Conservation (phyloP, 2,113 vertebrate species). For the Phylloscopus whistleri region DNA sequence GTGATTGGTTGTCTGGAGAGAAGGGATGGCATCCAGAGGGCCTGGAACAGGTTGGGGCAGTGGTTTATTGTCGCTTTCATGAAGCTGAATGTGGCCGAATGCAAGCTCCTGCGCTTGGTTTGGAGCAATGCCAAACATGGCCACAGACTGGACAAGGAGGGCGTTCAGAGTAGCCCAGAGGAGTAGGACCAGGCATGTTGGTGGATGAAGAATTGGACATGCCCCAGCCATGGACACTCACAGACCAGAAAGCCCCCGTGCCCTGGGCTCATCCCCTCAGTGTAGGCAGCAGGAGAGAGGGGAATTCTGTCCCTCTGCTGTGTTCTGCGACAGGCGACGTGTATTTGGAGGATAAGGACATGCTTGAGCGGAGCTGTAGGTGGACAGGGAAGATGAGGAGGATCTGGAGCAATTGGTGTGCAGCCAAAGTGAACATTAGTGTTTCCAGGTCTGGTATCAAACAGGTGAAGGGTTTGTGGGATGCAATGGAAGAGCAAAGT, state of each 20-base stretch:
- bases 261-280: too few relatives aligned
- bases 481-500: too few relatives aligned
- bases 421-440: too few relatives aligned
- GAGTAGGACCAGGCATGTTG: neutral
- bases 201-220: neutral
- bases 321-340: too few relatives aligned
- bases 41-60: neutral
- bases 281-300: accelerated
- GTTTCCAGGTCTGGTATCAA: too few relatives aligned
- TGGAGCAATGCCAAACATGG: neutral
- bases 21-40: neutral
- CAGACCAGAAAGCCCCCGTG: accelerated
- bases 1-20: neutral
- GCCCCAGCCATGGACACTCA: neutral
- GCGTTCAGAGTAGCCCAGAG: neutral
- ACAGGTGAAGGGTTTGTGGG: too few relatives aligned
- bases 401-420: too few relatives aligned
- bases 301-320: too few relatives aligned
- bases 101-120: neutral
- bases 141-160: neutral
- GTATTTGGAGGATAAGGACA: accelerated
- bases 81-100: neutral
- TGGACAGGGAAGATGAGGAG: neutral
- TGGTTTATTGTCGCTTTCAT: too few relatives aligned
- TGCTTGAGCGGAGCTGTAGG: accelerated